Evolutionary conservation across 2,888 invertebrate species (phyloP).

Genomic region (Drosophila mercatorum): DNA sequence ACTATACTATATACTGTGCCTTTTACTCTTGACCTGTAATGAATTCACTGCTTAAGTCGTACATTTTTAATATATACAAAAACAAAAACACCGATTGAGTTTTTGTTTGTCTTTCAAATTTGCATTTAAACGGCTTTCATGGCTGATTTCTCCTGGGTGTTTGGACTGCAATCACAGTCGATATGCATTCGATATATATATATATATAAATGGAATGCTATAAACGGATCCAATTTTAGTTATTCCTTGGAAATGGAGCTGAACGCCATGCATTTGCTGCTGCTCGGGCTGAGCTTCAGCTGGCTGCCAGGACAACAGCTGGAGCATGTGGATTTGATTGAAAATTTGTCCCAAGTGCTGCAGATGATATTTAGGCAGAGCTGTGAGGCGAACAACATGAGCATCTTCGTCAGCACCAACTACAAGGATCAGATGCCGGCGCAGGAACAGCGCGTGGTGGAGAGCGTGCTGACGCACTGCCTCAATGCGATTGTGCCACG

Average conservation of each 20-base stretch:
- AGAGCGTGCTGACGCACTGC: slow-evolving; percentile 1
- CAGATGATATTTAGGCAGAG: slow-evolving; percentile 19
- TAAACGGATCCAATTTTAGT: background rate
- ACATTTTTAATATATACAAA: too few relatives aligned
- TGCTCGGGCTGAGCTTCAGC: background rate
- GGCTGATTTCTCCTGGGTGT: slow-evolving; percentile 19
- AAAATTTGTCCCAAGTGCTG: slow-evolving; percentile 13
- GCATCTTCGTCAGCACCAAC: slow-evolving; percentile 34
- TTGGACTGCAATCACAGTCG: background rate
- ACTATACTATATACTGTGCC: background rate
- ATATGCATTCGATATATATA: slow-evolving; percentile 1
- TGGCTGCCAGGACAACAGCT: background rate
- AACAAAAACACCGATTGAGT: background rate
- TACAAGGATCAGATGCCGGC: slow-evolving; percentile 16
- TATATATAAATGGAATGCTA: background rate
- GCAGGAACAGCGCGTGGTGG: slow-evolving; percentile 17
- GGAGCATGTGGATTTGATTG: background rate
- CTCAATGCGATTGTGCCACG: slow-evolving; percentile 29
- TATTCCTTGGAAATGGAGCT: slow-evolving; percentile 1
- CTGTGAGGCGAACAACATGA: slow-evolving; percentile 31
- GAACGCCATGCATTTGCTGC: background rate
- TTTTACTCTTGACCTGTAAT: background rate
- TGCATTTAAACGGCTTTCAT: slow-evolving; percentile 10
- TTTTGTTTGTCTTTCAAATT: background rate
- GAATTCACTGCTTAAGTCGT: background rate